Conservation (phyloP, 2,888 invertebrate genomes). For the Chrysolina haemoptera region DNA sequence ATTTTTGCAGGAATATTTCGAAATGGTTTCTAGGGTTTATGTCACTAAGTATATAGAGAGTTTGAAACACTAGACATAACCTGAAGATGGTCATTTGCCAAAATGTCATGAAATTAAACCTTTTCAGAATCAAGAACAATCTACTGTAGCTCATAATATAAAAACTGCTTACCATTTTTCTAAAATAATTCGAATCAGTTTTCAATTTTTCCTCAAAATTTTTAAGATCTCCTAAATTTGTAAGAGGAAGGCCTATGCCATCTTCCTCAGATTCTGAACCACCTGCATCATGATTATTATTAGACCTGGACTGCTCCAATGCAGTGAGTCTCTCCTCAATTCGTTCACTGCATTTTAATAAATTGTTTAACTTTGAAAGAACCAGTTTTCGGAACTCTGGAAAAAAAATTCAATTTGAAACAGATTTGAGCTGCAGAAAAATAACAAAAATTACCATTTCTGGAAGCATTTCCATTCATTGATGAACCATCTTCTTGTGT, state of each 20-base stretch:
- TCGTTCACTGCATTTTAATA: neutral
- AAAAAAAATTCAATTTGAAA: neutral
- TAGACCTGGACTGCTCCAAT: neutral
- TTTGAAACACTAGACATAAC: too few species aligned
- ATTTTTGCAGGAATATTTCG: too few species aligned
- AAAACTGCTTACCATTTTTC: too few species aligned
- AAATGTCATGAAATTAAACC: too few species aligned
- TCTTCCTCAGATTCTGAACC: slow-evolving; percentile 3
- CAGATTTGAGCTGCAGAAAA: neutral
- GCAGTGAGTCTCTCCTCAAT: neutral
- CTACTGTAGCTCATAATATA: too few species aligned
- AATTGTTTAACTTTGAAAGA: neutral
- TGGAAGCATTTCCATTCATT: neutral
- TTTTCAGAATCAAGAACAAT: too few species aligned
- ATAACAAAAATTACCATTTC: neutral
- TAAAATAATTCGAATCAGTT: too few species aligned
- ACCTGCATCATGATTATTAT: neutral
- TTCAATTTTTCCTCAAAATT: too few species aligned
- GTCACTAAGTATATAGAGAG: too few species aligned
- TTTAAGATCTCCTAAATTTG: neutral
- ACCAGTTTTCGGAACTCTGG: neutral
- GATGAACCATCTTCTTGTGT: neutral
- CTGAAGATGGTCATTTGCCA: too few species aligned
- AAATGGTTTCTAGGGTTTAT: too few species aligned
- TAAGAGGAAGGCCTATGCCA: neutral